Conservation (phyloP, 2,113 vertebrate species). For the Callocephalon fimbriatum region DNA sequence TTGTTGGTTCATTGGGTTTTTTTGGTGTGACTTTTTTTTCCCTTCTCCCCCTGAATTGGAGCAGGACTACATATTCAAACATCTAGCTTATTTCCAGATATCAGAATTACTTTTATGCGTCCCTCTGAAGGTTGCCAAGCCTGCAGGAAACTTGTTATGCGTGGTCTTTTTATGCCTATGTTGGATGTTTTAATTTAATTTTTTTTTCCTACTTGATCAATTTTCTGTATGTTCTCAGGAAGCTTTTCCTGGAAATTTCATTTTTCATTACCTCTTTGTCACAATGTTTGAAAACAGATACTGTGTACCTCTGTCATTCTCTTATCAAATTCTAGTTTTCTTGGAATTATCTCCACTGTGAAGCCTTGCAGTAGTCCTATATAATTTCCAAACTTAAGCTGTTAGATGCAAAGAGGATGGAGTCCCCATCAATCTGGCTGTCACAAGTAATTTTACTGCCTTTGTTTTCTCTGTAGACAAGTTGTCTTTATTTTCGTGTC, state of each 20-base stretch:
- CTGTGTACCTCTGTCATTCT: neutral
- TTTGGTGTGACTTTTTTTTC: neutral
- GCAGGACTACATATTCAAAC: neutral
- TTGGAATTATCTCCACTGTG: neutral
- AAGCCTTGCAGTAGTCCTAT: neutral
- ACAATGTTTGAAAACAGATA: neutral
- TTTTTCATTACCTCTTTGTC: neutral
- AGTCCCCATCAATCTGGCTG: neutral
- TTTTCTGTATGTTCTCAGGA: neutral
- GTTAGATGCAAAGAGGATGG: neutral
- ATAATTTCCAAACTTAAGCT: neutral
- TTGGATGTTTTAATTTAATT: neutral
- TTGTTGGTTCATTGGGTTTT: neutral
- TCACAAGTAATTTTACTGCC: neutral
- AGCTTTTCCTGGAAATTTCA: neutral
- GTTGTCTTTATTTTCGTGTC: neutral
- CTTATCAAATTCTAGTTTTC: neutral
- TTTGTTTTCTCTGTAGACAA: neutral
- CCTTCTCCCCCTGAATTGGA: neutral
- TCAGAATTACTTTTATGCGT: neutral
- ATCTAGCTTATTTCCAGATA: neutral
- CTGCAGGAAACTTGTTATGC: neutral
- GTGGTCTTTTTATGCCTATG: neutral
- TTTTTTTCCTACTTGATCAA: neutral
- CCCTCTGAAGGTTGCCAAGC: neutral